A percentile compares a stretch with the other conserved stretches of the same genome.
Evolutionary conservation across 2,113 vertebrate species (phyloP).

Genomic region (Neopipo cinnamomea): DNA sequence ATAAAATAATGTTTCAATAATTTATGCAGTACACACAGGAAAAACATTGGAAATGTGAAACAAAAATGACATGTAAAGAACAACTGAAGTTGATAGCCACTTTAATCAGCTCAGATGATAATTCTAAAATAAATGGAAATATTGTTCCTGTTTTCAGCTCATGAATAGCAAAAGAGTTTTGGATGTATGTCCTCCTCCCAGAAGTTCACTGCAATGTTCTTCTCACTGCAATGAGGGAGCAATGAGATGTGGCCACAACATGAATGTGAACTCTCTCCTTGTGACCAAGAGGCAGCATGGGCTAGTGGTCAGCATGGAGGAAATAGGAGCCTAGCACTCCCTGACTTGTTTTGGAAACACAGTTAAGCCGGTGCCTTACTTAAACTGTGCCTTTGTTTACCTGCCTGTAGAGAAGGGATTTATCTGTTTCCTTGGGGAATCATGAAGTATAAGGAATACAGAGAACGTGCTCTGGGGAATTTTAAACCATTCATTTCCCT

Average conservation of each 20-base stretch:
- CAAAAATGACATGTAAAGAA: conserved; percentile 33
- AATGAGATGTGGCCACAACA: not conserved
- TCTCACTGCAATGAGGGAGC: not conserved
- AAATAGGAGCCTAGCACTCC: not conserved
- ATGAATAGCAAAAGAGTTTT: not conserved
- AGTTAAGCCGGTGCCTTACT: not conserved
- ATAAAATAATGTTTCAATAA: conserved; percentile 77
- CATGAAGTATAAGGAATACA: not conserved
- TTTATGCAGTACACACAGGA: conserved; percentile 48
- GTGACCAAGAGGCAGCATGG: not conserved
- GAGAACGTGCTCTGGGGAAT: not conserved
- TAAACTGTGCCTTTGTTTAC: conserved; percentile 4
- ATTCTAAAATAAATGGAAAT: conserved; percentile 71
- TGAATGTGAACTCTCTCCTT: not conserved
- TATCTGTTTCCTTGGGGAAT: not conserved
- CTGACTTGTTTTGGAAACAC: not conserved
- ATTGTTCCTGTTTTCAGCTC: conserved; percentile 21
- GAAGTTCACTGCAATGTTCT: not conserved
- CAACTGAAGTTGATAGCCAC: conserved; percentile 49
- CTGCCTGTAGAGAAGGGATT: not conserved
- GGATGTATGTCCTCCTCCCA: not conserved
- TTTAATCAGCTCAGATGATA: conserved; percentile 67
- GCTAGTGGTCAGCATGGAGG: not conserved
- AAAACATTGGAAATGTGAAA: conserved; percentile 58
- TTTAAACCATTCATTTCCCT: not conserved